phyloP scores from a whole-genome alignment of 1,140 invertebrate genomes.

The Eufriesea mexicana region DNA sequence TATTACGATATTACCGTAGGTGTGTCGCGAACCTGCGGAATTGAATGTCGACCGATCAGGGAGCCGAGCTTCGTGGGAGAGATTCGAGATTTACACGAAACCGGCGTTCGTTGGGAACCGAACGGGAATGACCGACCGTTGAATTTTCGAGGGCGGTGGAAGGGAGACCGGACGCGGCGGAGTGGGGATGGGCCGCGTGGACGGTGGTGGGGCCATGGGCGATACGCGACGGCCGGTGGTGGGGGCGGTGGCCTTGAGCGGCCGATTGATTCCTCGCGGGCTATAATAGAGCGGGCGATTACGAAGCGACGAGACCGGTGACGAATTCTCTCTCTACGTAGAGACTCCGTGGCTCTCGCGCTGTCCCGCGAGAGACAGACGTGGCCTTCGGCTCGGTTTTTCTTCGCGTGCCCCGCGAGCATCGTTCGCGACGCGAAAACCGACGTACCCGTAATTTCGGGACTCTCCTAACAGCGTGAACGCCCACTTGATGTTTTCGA shows the following conservation, averaged over 20 bases:
- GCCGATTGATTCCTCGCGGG: background rate
- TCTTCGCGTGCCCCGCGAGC: constrained; percentile 1
- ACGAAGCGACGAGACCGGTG: no score
- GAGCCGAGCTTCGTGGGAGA: constrained; percentile 23
- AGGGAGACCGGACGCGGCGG: no score
- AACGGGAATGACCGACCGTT: background rate
- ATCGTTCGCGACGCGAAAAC: background rate
- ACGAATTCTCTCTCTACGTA: background rate
- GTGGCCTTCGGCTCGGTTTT: background rate
- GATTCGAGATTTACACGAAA: background rate
- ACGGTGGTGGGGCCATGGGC: no score
- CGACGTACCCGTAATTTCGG: constrained; percentile 40
- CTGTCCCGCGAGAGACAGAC: no score
- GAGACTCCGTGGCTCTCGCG: background rate
- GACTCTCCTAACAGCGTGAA: constrained; percentile 27
- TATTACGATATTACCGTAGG: constrained; percentile 49
- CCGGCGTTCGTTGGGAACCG: background rate
- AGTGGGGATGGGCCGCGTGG: no score
- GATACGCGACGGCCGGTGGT: no score
- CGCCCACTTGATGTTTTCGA: constrained; percentile 32
- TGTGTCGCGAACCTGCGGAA: constrained; percentile 28
- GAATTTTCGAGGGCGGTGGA: background rate
- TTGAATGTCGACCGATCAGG: constrained; percentile 29
- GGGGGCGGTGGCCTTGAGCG: background rate
- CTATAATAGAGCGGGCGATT: no score